Conservation (phyloP, 2,113 vertebrate genomes). For the Trinectes maculatus region DNA sequence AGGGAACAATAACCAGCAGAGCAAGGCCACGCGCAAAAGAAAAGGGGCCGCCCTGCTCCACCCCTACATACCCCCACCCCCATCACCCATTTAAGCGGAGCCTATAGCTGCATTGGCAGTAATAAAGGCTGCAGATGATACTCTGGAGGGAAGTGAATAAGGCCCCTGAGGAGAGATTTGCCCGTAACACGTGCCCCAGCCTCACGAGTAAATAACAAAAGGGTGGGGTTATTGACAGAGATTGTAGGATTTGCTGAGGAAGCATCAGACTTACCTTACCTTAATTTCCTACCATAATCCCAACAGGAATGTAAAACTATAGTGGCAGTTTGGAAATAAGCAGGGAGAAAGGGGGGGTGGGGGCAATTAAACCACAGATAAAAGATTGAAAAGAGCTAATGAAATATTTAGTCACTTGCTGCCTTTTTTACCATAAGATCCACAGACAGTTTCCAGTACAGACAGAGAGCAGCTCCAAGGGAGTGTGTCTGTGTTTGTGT, state of each 20-base stretch:
- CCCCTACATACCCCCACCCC: slow-evolving; percentile 25
- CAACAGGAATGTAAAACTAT: slow-evolving; percentile 23
- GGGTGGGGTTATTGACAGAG: slow-evolving; percentile 38
- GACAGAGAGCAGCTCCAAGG: slow-evolving; percentile 30
- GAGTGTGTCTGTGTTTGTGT: slow-evolving; percentile 11
- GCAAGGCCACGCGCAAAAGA: slow-evolving; percentile 50
- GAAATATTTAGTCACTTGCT: slow-evolving; percentile 58
- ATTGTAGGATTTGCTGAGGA: slow-evolving; percentile 32
- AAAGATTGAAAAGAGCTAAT: slow-evolving; percentile 46
- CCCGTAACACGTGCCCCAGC: slow-evolving; percentile 29
- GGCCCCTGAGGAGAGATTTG: slow-evolving; percentile 58
- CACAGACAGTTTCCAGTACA: slow-evolving; percentile 36
- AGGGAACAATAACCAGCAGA: slow-evolving; percentile 67
- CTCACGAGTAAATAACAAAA: slow-evolving; percentile 55
- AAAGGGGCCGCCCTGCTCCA: slow-evolving; percentile 53
- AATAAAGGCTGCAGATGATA: slow-evolving; percentile 67
- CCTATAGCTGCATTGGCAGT: slow-evolving; percentile 56
- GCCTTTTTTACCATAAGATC: slow-evolving; percentile 51
- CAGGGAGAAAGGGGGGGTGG: background rate
- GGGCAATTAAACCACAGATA: slow-evolving; percentile 54
- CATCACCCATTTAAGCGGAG: slow-evolving; percentile 43
- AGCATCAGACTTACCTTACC: slow-evolving; percentile 35
- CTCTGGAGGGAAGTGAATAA: slow-evolving; percentile 51
- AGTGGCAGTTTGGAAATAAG: slow-evolving; percentile 9
- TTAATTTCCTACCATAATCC: slow-evolving; percentile 51